These are phyloP conservation scores for Seladonia tumulorum DNA, from an alignment of 2,888 invertebrate species.

Conservation along the genomic window DNA sequence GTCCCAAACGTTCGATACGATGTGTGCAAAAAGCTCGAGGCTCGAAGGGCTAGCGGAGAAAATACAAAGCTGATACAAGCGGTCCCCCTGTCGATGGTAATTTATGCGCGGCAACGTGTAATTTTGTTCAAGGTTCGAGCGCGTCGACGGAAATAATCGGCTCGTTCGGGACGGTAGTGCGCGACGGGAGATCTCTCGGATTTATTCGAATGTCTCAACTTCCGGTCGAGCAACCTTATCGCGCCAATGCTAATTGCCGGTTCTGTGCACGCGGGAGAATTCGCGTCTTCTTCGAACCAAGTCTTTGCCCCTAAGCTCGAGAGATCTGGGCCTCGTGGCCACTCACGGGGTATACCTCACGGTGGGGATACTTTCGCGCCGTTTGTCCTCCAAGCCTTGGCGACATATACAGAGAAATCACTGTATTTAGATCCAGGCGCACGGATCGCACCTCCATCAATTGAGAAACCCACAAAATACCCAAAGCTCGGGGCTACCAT, in stretches of 20 bases:
- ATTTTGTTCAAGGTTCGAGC: neutral
- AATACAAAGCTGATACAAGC: neutral
- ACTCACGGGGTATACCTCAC: too few species aligned
- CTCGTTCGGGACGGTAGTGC: neutral
- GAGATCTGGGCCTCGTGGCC: too few species aligned
- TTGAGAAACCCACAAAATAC: neutral
- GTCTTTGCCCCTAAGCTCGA: too few species aligned
- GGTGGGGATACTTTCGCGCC: too few species aligned
- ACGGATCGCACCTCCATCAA: too few species aligned
- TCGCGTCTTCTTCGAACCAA: too few species aligned
- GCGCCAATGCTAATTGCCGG: neutral
- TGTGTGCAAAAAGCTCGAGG: neutral
- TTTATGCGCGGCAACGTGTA: constrained; percentile 1
- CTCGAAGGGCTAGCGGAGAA: neutral
- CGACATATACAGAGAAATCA: too few species aligned
- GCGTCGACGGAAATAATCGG: neutral
- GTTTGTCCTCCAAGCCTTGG: too few species aligned
- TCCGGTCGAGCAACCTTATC: neutral
- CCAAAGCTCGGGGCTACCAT: neutral
- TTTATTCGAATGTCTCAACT: too few species aligned
- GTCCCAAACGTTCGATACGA: neutral
- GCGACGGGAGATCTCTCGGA: neutral
- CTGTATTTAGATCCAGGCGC: too few species aligned
- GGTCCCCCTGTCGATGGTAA: neutral
- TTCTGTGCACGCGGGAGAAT: neutral